Evolutionary conservation across 2,113 vertebrate species (phyloP), one percentile per base, ranked within the genome.

Genomic region (Meleagris gallopavo): DNA sequence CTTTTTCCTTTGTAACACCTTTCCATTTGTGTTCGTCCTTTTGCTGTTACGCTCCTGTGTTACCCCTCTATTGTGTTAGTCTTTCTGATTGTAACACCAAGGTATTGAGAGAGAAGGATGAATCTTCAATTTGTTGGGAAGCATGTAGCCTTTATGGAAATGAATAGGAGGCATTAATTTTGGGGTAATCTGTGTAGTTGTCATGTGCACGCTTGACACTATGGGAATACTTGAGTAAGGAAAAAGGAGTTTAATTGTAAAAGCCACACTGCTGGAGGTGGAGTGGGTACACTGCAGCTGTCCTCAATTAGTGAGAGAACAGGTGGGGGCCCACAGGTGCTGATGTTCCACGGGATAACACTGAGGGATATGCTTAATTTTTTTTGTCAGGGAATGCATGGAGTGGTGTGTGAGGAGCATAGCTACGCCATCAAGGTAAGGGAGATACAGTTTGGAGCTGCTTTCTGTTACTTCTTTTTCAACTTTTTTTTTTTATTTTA

Each of bases 291-390:
- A 16, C 14, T 46, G 27, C 60, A 67, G 60, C 17, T 40, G 22
- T 7, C 18, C 81, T 60, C 32, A 36, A 8, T 77, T 30, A 62
- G 40, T 22, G 8, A 13, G 52, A 71, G 40, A 22, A 24, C 40
- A 57, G 22, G 11, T 3, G 7, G 30, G 36, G 29, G 27, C 36
- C 34, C 8, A n/a, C 58, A 61, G 58, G 34, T 16, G 22, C 34
- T 34, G 14, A 9, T 24, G 6, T 36, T 36, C 34, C 13, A 15
- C 9, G 20, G 4, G 8, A 4, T 5, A 29, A 5, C 4, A 16
- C 6, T 18, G 13, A 38, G 7, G 18, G 15, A 11, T 1, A 19
- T 25, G 5, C 2, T 36, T 2, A n/a, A n/a, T 17, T n/a, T 14
- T 32, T 18, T 3, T 20, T 8, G 10, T 29, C 1, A 25, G 10